These are phyloP conservation scores for Microdon myrmicae DNA, from an alignment of 2,888 invertebrate species.

Conservation along the genomic window DNA sequence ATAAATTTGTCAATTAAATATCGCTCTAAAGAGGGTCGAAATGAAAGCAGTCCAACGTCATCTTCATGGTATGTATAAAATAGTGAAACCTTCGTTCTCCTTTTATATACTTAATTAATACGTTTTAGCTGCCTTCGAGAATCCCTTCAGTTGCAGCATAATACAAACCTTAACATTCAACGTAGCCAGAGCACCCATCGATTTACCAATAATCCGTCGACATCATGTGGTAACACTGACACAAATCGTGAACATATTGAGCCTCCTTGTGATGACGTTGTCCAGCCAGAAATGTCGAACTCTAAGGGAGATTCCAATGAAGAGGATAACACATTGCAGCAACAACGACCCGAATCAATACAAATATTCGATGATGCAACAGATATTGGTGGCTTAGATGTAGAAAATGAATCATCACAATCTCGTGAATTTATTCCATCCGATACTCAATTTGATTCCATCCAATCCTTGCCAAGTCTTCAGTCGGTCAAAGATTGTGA, in stretches of 20 bases:
- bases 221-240: slow-evolving; percentile 47
- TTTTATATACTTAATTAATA: not conserved
- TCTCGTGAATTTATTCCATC: slow-evolving; percentile 33
- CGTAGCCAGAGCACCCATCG: slow-evolving; percentile 67
- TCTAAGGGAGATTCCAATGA: slow-evolving; percentile 57
- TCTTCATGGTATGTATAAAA: slow-evolving; percentile 61
- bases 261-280: slow-evolving; percentile 50
- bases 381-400: slow-evolving; percentile 34
- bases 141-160: slow-evolving; percentile 66
- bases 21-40: slow-evolving; percentile 62
- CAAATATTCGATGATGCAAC: slow-evolving; percentile 31
- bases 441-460: slow-evolving; percentile 59
- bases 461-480: slow-evolving; percentile 59
- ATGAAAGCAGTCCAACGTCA: slow-evolving; percentile 60
- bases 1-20: slow-evolving; percentile 67
- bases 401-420: slow-evolving; percentile 22
- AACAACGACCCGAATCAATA: slow-evolving; percentile 38
- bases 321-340: slow-evolving; percentile 54
- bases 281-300: slow-evolving; percentile 43
- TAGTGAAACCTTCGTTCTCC: not conserved
- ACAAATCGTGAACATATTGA: slow-evolving; percentile 53
- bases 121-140: slow-evolving; percentile 64
- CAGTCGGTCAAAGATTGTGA: slow-evolving; percentile 64
- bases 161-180: slow-evolving; percentile 66
- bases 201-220: slow-evolving; percentile 55